Base-by-base conservation (phyloP, 2,113 vertebrate species). In the Naja naja region DNA sequence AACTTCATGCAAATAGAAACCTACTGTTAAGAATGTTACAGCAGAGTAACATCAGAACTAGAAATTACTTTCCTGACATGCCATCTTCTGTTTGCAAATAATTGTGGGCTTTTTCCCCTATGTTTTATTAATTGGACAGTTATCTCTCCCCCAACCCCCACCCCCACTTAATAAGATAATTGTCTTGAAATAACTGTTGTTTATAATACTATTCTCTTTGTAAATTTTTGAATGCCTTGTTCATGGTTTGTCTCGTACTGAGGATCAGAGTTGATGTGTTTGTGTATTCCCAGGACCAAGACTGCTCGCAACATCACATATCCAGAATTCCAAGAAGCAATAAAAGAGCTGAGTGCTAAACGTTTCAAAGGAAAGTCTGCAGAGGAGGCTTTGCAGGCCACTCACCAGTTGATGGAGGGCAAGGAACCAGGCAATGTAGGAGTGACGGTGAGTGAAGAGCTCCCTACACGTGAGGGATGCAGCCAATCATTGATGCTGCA, bases 321-420 rank as follows among this genome's bases (percentile, higher is more conserved):
- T 86, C 95, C 97, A 55, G 98, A 99, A 95, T 99, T 99, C 95
- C 97, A 95, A 92, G 97, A 98, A 94, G 98, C 98, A 1, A 93
- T 99, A 96, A 96, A 95, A n/a, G 98, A 99, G 91, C 55, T 99
- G 93, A 98, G 98, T 60, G 87, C 93, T 2, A 99, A 99, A 88
- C 97, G 97, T 5, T 99, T 98, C 93, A 98, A 98, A 94, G 98
- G 96, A 18, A 98, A 98, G 94, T 96, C 93, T 3, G 95, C 97
- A 4, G 98, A 98, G 18, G 98, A 99, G 92, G 98, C 98, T 0
- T 94, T 98, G 60, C 96, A 98, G 95, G 96, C 96, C 87, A 45
- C 98, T n/a, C 97, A 98, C 25, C 93, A 96, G 54, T 98, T 99
- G 55, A 96, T 99, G 9, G 98, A 95, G n/a, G 98, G 97, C 90